phyloP scores from a whole-genome alignment of 2,113 vertebrate genomes.

The Xiphophorus maculatus region DNA sequence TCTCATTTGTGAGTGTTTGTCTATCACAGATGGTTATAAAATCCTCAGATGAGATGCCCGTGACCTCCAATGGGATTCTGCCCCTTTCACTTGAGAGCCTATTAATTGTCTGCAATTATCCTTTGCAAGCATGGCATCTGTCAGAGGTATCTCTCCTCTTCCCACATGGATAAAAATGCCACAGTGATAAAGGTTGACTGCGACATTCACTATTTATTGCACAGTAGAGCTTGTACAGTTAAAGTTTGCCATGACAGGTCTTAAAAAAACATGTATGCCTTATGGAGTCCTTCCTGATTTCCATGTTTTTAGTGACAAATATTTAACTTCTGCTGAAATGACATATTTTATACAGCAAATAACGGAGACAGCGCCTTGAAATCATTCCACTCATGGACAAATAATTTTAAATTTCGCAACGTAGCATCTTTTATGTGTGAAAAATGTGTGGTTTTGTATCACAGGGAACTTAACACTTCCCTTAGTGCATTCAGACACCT shows the following conservation, averaged over 20 bases:
- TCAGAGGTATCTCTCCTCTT: conserved; percentile 48
- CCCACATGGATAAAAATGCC: conserved; percentile 57
- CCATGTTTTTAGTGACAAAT: conserved; percentile 14
- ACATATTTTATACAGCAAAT: conserved; percentile 62
- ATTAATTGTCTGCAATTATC: conserved; percentile 67
- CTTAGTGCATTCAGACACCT: conserved; percentile 65
- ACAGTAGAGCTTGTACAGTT: conserved; percentile 76
- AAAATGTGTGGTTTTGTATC: conserved; percentile 71
- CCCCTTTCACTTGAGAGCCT: conserved; percentile 54
- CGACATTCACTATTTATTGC: conserved; percentile 82
- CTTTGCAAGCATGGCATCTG: conserved; percentile 50
- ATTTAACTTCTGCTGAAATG: conserved; percentile 55
- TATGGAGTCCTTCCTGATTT: conserved; percentile 13
- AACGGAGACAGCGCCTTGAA: conserved; percentile 38
- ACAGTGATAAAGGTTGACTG: conserved; percentile 75
- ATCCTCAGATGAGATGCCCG: conserved; percentile 57
- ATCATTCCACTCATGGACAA: conserved; percentile 37
- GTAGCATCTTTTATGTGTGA: conserved; percentile 50
- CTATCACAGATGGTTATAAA: conserved; percentile 59
- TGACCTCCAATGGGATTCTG: conserved; percentile 56
- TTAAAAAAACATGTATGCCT: conserved; percentile 29
- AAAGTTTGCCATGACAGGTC: conserved; percentile 56
- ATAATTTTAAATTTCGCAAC: conserved; percentile 55
- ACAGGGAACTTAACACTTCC: conserved; percentile 44
- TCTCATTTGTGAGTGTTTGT: conserved; percentile 56